phyloP scores from a whole-genome alignment of 2,113 vertebrate species.

The Condylura cristata region DNA sequence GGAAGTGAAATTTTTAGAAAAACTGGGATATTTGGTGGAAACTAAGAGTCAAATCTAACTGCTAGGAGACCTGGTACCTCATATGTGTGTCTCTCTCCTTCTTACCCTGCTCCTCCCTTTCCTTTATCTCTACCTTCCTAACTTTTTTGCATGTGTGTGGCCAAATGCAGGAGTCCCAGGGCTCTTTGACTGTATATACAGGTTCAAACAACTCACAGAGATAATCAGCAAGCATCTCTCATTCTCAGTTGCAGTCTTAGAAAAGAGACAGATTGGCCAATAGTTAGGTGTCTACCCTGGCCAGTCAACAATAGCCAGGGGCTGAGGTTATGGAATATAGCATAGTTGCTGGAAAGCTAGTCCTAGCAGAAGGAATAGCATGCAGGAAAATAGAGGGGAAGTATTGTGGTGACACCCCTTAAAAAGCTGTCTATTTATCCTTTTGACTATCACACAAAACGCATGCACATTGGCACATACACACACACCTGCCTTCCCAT shows the following conservation, averaged over 20 bases:
- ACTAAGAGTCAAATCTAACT: background rate
- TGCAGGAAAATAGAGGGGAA: background rate
- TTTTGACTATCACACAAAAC: background rate
- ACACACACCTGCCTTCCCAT: background rate
- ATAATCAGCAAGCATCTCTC: background rate
- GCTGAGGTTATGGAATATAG: background rate
- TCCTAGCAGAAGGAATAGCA: background rate
- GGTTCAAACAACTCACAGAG: background rate
- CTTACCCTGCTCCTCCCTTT: background rate
- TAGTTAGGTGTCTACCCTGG: background rate
- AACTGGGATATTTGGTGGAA: background rate
- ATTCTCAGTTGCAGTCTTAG: background rate
- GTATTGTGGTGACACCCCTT: background rate
- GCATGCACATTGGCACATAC: no score
- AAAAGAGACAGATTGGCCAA: background rate
- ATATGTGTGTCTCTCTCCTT: background rate
- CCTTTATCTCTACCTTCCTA: background rate
- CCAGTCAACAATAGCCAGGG: background rate
- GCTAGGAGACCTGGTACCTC: background rate
- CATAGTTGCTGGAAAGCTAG: background rate
- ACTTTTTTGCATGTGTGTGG: background rate
- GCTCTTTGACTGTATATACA: background rate
- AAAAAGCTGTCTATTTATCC: background rate
- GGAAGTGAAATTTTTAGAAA: constrained; percentile 18
- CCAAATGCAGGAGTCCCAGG: background rate